Evolutionary conservation across 2,113 vertebrate genomes (phyloP), one percentile per base, ranked within the genome.

Genomic region (Camelus dromedarius): DNA sequence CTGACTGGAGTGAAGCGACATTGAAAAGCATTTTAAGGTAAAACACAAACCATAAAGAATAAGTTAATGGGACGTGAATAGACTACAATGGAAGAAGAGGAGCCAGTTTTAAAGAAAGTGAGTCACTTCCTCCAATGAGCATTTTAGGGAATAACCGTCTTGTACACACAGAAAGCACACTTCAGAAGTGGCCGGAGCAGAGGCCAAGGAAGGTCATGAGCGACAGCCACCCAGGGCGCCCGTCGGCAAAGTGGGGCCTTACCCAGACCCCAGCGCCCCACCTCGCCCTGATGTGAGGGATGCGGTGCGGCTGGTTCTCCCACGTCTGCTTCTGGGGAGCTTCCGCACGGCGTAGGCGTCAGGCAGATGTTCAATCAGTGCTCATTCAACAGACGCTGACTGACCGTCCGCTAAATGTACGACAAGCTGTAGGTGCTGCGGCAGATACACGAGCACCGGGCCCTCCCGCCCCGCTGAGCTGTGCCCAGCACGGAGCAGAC

Each of bases 401-500:
- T 18, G 48, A 81, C 12, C 32, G 32, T 58, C 28, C 46, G 30
- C 62, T 48, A 52, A 13, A 10, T 42, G 38, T 42, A 42, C 38
- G 38, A 42, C 38, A 42, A 42, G 38, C 38, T 1, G 38, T 42
- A 42, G 5, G 38, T 5, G 38, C 38, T 42, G 5, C 38, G 38
- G 38, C 38, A 42, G 38, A 42, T 42, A 42, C 38, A 42, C 38
- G 5, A 42, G 38, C 38, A 42, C 38, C 3, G 38, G 38, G 38
- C 38, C 38, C 38, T 42, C 5, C 38, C 38, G 5, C 16, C 48
- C 19, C 54, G 26, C 48, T 56, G 24, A 16, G 13, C 38, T n/a
- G 5, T 15, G 10, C 6, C 5, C 28, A n/a, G 0, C 22, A 26
- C 15, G 20, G 7, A 19, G 2, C 35, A 54, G 4, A 42, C 3